A percentile compares a stretch with the other conserved stretches of the same genome.
Conservation (phyloP, 2,888 invertebrate genomes). For the Isoperla grammatica region DNA sequence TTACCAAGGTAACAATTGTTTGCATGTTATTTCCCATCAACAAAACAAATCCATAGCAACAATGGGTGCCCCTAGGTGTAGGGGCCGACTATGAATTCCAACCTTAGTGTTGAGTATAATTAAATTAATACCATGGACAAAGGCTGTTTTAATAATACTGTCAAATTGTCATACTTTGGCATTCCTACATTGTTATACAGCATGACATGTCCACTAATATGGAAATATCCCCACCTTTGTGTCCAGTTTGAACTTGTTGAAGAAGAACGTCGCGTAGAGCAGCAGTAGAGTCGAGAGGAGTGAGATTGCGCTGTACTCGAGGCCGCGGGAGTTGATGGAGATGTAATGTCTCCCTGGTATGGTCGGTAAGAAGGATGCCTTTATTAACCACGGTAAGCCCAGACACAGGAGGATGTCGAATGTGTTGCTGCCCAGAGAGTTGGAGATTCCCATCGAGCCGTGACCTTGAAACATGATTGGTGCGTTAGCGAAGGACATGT, state of each 20-base stretch:
- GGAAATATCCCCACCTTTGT: constrained; percentile 50
- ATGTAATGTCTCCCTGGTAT: constrained; percentile 74
- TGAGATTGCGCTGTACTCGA: constrained; percentile 87
- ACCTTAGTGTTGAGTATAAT: no score
- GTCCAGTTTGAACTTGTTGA: constrained; percentile 83
- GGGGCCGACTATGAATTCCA: no score
- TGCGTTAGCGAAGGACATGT: not conserved
- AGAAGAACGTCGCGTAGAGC: constrained; percentile 75
- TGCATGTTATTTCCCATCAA: no score
- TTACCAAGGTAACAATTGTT: no score
- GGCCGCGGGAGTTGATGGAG: constrained; percentile 82
- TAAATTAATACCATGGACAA: no score
- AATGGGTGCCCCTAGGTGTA: no score
- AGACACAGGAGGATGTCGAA: constrained; percentile 84
- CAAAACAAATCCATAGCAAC: no score
- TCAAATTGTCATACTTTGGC: no score
- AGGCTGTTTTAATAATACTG: no score
- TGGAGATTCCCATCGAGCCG: constrained; percentile 88
- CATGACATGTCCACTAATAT: constrained; percentile 18
- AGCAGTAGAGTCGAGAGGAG: constrained; percentile 78
- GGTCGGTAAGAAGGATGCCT: constrained; percentile 75
- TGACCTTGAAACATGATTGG: constrained; percentile 60
- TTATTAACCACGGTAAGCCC: constrained; percentile 84
- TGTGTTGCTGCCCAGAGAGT: constrained; percentile 85
- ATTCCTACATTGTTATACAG: no score